Evolutionary conservation across 1,140 invertebrate species (phyloP).

Genomic region (Brachionus plicatilis): DNA sequence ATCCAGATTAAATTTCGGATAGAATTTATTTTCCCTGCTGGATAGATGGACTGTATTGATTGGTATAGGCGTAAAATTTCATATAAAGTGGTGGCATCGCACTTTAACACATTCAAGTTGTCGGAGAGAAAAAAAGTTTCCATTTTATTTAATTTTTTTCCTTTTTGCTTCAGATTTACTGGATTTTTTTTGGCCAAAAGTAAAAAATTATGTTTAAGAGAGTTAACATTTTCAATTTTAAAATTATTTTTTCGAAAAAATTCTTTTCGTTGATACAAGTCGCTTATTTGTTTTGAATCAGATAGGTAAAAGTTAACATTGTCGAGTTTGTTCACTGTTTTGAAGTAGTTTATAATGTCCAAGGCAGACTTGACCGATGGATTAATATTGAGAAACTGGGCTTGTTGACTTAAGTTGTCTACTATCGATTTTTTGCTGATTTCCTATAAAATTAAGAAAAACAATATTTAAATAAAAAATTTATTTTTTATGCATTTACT

Average conservation of each 20-base stretch:
- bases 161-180: background rate
- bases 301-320: background rate
- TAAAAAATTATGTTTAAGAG: background rate
- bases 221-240: background rate
- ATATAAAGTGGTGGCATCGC: background rate
- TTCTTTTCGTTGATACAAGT: background rate
- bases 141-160: background rate
- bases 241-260: background rate
- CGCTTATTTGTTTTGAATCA: background rate
- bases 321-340: background rate
- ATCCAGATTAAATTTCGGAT: background rate
- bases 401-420: background rate
- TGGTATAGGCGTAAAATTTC: background rate
- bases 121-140: background rate
- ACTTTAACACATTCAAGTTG: background rate
- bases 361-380: background rate
- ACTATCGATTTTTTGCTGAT: too few species aligned
- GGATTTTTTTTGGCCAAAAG: background rate
- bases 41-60: background rate
- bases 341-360: background rate
- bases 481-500: background rate
- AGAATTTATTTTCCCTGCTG: background rate
- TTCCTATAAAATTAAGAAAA: background rate
- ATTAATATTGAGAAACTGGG: background rate
- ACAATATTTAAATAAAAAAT: background rate